These are phyloP conservation scores for Acleris cristana DNA, from an alignment of 2,888 invertebrate genomes.

Conservation along the genomic window DNA sequence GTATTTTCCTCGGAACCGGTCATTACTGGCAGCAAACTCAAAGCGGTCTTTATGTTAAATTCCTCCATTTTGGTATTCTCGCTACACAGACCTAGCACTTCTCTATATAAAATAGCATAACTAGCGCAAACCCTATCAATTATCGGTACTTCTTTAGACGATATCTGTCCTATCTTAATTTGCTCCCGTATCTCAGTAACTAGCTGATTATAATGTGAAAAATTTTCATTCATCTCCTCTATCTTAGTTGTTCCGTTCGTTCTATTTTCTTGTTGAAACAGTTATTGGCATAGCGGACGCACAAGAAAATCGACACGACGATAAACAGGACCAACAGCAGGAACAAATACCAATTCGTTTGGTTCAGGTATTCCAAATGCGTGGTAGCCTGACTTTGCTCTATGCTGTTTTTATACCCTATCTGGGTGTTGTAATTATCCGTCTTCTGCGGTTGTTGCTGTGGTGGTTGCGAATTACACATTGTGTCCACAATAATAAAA, in stretches of 20 bases:
- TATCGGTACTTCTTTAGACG: not conserved
- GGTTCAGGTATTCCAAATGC: not conserved
- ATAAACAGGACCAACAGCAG: not conserved
- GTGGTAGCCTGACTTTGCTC: not conserved
- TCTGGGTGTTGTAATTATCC: constrained; percentile 3
- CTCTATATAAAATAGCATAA: not conserved
- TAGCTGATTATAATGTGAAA: not conserved
- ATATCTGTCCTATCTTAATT: not conserved
- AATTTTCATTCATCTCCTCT: not conserved
- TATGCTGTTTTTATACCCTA: not conserved
- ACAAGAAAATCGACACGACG: not conserved
- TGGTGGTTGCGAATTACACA: constrained; percentile 1
- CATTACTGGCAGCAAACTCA: constrained; percentile 8
- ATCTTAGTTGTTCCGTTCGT: not conserved
- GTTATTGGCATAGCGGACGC: constrained; percentile 9
- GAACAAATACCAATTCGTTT: constrained; percentile 10
- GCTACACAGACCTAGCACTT: not conserved
- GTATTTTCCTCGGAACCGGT: too few relatives aligned
- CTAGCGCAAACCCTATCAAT: not conserved
- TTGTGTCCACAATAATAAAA: not conserved
- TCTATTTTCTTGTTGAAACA: constrained; percentile 9
- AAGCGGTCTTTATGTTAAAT: constrained; percentile 8
- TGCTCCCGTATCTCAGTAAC: not conserved
- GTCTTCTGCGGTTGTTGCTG: not conserved
- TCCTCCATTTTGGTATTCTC: not conserved